phyloP scores from a whole-genome alignment of 2,888 invertebrate species.

The Odiellus spinosus region DNA sequence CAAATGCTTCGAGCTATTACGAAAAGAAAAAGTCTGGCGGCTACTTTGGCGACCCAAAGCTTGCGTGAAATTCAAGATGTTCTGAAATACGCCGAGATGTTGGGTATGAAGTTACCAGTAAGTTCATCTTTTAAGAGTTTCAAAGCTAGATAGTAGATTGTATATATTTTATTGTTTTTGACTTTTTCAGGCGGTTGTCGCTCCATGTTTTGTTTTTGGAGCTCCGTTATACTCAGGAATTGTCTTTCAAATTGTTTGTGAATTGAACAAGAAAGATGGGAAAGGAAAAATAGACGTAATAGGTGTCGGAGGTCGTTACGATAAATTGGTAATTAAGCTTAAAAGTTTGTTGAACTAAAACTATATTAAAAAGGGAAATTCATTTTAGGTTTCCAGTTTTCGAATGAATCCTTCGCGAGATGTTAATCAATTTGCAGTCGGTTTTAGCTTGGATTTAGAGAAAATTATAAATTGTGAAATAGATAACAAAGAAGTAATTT shows the following conservation, averaged over 20 bases:
- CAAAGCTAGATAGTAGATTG: not conserved
- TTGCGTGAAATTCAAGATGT: constrained; percentile 58
- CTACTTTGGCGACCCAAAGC: constrained; percentile 48
- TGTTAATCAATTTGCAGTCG: constrained; percentile 46
- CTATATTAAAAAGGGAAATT: not conserved
- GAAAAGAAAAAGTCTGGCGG: constrained; percentile 50
- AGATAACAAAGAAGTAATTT: constrained; percentile 29
- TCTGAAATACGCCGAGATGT: constrained; percentile 47
- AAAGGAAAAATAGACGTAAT: constrained; percentile 48
- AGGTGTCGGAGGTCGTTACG: constrained; percentile 80
- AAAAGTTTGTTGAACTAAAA: constrained; percentile 1
- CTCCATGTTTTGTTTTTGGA: constrained; percentile 44
- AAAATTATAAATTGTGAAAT: constrained; percentile 47
- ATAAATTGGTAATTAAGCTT: constrained; percentile 51
- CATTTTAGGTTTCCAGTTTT: not conserved
- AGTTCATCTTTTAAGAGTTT: constrained; percentile 38
- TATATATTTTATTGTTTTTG: not conserved
- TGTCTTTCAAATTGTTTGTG: constrained; percentile 48
- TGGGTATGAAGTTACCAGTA: constrained; percentile 48
- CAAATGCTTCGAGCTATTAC: constrained; percentile 47
- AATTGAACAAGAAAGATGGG: constrained; percentile 37
- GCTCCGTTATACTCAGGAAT: constrained; percentile 48
- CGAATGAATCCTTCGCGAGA: constrained; percentile 18
- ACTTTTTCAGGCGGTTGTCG: constrained; percentile 35
- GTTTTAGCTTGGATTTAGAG: constrained; percentile 71